A percentile compares a stretch with the other conserved stretches of the same genome.
Conservation (phyloP, 2,797 vertebrate genomes). For the Antennarius maculatus region DNA sequence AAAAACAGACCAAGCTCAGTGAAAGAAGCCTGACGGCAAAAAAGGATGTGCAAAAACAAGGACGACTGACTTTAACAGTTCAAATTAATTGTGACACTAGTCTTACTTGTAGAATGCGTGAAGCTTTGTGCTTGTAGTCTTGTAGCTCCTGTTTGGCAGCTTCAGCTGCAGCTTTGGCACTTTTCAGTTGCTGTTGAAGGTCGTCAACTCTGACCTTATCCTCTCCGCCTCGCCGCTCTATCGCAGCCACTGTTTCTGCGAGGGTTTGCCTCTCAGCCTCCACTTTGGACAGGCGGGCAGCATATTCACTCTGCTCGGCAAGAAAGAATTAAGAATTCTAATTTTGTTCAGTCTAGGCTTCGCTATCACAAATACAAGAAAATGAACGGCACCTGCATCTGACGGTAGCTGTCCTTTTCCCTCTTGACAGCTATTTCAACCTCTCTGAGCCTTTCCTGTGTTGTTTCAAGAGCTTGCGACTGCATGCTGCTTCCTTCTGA, state of each 20-base stretch:
- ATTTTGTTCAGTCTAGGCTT: neutral
- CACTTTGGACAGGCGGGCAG: slow-evolving; percentile 84
- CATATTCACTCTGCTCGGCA: slow-evolving; percentile 85
- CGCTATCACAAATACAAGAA: neutral
- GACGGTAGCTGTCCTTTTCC: slow-evolving; percentile 91
- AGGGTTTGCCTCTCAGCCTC: slow-evolving; percentile 91
- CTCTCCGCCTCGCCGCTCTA: slow-evolving; percentile 87
- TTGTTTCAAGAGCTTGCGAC: slow-evolving; percentile 89
- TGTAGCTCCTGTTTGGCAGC: slow-evolving; percentile 88
- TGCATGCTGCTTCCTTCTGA: slow-evolving; percentile 92
- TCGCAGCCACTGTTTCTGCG: slow-evolving; percentile 87
- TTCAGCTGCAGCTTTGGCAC: slow-evolving; percentile 82
- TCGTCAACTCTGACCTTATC: slow-evolving; percentile 89
- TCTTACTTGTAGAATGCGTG: slow-evolving; percentile 92
- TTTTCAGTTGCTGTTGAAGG: slow-evolving; percentile 90
- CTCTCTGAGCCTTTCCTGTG: slow-evolving; percentile 91
- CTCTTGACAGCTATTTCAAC: slow-evolving; percentile 85
- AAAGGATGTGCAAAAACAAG: neutral
- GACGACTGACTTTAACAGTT: neutral
- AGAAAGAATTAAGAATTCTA: neutral
- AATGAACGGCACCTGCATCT: slow-evolving; percentile 90
- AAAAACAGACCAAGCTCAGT: neutral
- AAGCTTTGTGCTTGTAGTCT: slow-evolving; percentile 98
- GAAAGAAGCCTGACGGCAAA: neutral
- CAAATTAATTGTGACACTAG: neutral